Evolutionary conservation across 2,888 invertebrate genomes (phyloP).

Genomic region (Psylliodes chrysocephalus): DNA sequence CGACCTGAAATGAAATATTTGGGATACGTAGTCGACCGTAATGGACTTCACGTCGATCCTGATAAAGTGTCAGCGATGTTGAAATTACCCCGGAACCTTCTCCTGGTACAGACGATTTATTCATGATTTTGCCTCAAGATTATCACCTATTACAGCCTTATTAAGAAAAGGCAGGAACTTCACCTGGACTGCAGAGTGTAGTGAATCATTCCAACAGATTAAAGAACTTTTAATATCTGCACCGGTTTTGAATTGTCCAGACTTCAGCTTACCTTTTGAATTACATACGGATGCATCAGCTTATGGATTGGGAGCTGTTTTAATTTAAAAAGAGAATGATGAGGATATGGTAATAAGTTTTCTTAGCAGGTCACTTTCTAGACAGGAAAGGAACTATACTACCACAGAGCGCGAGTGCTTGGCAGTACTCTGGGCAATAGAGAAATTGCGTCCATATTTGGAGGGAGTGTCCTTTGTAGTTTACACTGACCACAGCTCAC

Average conservation of each 20-base stretch:
- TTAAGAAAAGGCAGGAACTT: slow-evolving; percentile 43
- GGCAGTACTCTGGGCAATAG: slow-evolving; percentile 45
- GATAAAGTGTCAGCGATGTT: too few relatives aligned
- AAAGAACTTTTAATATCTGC: neutral
- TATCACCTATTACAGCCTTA: slow-evolving; percentile 45
- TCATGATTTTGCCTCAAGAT: slow-evolving; percentile 44
- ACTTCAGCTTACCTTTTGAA: neutral
- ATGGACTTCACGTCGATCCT: too few relatives aligned
- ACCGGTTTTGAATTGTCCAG: neutral
- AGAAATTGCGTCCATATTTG: slow-evolving; percentile 42
- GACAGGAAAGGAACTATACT: slow-evolving; percentile 48
- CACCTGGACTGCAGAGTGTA: slow-evolving; percentile 38
- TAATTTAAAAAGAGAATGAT: slow-evolving; percentile 42
- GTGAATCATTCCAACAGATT: neutral
- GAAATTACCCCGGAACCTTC: too few relatives aligned
- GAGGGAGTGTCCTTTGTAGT: too few relatives aligned
- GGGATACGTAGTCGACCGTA: too few relatives aligned
- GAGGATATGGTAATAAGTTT: slow-evolving; percentile 48
- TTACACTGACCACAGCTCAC: too few relatives aligned
- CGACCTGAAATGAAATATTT: too few relatives aligned
- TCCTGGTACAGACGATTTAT: slow-evolving; percentile 47
- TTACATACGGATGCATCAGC: neutral
- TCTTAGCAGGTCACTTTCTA: slow-evolving; percentile 45
- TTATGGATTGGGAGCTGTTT: slow-evolving; percentile 44
- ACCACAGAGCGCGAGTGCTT: slow-evolving; percentile 49